Percentiles rank a stretch among this genome's conserved stretches.
phyloP scores from a whole-genome alignment of 2,113 vertebrate genomes.

The Etia nguti region DNA sequence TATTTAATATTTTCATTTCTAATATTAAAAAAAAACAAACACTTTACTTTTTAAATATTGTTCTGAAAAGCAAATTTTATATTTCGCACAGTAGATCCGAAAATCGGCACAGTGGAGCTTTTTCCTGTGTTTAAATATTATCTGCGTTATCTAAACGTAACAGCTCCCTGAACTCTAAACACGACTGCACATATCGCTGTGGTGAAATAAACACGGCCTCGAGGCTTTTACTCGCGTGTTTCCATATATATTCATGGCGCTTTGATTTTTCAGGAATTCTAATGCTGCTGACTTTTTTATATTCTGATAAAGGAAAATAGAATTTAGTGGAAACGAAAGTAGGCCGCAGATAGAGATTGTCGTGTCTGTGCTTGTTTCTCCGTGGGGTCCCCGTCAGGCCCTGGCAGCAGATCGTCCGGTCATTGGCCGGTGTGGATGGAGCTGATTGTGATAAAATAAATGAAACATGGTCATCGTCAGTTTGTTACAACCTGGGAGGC shows the following conservation, averaged over 20 bases:
- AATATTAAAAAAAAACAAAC: neutral
- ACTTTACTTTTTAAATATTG: neutral
- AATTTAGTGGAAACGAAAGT: neutral
- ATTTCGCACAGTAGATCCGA: neutral
- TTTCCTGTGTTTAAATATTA: neutral
- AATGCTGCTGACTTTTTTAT: neutral
- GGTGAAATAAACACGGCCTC: neutral
- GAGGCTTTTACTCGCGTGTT: neutral
- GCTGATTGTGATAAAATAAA: no score
- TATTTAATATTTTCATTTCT: neutral
- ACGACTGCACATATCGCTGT: neutral
- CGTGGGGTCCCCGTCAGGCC: conserved; percentile 71
- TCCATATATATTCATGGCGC: accelerated
- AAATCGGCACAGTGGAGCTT: neutral
- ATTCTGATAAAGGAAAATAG: neutral
- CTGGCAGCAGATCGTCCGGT: conserved; percentile 52
- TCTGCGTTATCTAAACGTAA: neutral
- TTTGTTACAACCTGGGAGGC: neutral
- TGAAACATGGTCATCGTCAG: neutral
- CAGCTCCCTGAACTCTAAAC: neutral
- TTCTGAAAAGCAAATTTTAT: neutral
- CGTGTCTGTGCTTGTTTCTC: conserved; percentile 23
- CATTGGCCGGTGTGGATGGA: neutral
- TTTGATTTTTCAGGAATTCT: neutral
- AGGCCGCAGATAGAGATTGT: neutral